Percentiles rank a stretch among this genome's conserved stretches.
These are phyloP conservation scores for Leguminivora glycinivorella DNA, from an alignment of 1,140 invertebrate genomes.

Conservation along the genomic window DNA sequence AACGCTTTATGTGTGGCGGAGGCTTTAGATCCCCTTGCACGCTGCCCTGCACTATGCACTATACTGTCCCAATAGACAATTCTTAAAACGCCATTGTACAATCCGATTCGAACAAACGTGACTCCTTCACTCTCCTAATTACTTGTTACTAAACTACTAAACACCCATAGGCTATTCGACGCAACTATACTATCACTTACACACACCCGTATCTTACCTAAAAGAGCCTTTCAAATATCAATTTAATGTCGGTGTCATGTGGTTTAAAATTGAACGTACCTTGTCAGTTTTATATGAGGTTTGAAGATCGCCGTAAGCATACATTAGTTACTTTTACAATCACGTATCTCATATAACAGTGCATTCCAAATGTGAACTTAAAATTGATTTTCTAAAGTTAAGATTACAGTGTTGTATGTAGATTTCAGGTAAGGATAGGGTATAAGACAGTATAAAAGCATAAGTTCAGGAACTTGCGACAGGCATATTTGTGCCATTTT, in stretches of 20 bases:
- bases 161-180: conserved; percentile 1
- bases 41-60: too few relatives aligned
- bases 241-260: neutral
- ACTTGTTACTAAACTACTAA: conserved; percentile 28
- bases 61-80: neutral
- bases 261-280: neutral
- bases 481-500: too few relatives aligned
- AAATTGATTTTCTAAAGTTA: too few relatives aligned
- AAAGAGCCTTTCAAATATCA: neutral
- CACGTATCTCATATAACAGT: too few relatives aligned
- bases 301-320: too few relatives aligned
- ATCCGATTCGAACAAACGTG: conserved; percentile 15
- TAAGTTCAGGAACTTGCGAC: too few relatives aligned
- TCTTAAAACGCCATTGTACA: neutral
- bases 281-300: too few relatives aligned
- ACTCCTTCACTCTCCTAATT: conserved; percentile 28
- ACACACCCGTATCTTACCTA: neutral
- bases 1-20: too few relatives aligned
- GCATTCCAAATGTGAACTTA: too few relatives aligned
- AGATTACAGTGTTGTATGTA: neutral
- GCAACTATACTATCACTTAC: neutral
- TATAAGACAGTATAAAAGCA: too few relatives aligned
- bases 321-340: too few relatives aligned
- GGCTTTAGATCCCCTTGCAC: too few relatives aligned
- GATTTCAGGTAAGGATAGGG: neutral